Evolutionary conservation across 2,113 vertebrate species (phyloP), one percentile per base, ranked within the genome.

Genomic region (Pelecanus crispus): DNA sequence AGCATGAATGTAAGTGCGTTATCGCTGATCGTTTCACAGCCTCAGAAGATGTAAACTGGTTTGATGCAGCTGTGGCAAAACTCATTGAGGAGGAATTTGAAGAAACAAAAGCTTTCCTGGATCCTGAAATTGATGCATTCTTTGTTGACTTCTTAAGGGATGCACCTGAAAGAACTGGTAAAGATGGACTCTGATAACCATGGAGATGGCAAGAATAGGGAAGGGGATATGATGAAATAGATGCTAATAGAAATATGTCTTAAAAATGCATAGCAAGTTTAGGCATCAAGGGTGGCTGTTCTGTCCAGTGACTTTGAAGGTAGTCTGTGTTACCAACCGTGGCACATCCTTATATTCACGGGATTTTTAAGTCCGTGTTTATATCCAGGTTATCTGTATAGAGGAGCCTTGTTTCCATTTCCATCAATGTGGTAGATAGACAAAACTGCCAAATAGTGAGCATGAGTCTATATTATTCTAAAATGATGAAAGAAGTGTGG

Each of bases 111-210:
- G 58, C 58, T 44, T 55, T 96, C 4, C 97, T 98, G 83, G 98
- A 98, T 44, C 92, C 55, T 50, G 98, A 97, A 63, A 88, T 44
- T 7, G 98, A 99, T 74, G 45, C 95, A n/a, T 99, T 99, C 90
- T 99, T 99, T 97, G 99, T 99, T 67, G 99, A 99, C 97, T 99
- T 99, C 97, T 97, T 99, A 71, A 98, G 98, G 85, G 98, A 99
- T 68, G 97, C 98, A 22, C 99, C 99, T 28, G 98, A 99, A 95
- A 98, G 95, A 72, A 98, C 98, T 98, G 99, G 99, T 99, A 98
- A 98, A 45, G 7, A 38, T 45, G 28, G 12, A 5, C 38, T 67
- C 17, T 59, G 24, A 78, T 77, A 59, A 28, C 40, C 9, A 8
- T 47, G 13, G 34, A 63, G 29, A 52, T 78, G 6, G 21, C 15